Base-by-base conservation (phyloP, 1,140 invertebrate species). In the Drosophila pandora region DNA sequence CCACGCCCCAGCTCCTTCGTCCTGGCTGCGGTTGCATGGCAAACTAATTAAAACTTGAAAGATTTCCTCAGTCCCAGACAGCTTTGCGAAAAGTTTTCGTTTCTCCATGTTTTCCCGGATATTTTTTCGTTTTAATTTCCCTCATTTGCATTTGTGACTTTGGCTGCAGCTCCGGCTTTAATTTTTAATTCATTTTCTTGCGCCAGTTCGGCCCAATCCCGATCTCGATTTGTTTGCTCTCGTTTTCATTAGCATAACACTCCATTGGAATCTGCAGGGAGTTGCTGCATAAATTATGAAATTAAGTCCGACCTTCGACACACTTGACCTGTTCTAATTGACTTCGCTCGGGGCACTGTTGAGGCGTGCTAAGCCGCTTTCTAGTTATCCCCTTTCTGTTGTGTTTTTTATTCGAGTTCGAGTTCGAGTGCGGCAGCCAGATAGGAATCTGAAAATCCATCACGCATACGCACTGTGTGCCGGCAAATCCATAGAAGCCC, bases 11-110 rank as follows among this genome's bases (percentile, higher is more conserved):
- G 43, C n/a, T 7, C 28, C 13, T 8, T 12, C 22, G 6, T 39
- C 53, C 48, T 50, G 50, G 3, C 10, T 73, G 74, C 74, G 49
- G 54, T 61, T 75, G 83, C 78, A 75, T 55, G 49, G 63, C 79
- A 83, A 87, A 88, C 83, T 87, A 87, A 87, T 87, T 87, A 87
- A 87, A 87, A 87, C 65, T 87, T 83, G 83, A 79, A 71, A 76
- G 75, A 76, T 88, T 87, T 79, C 82, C 56, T 70, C 54, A 52
- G 63, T 54, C 63, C 59, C 70, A 69, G 82, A 79, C 79, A 79
- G 63, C 67, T 79, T 76, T 52, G 70, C 65, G 75, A 56, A 70
- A 80, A 43, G 9, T 43, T 43, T 47, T 47, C 43, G 60, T 70
- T 70, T 68, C 43, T 30, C 39, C 41, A 32, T 48, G 52, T 57